Evolutionary conservation across 2,797 vertebrate genomes (phyloP), one percentile per base, ranked within the genome.

Genomic region (Pelobates cultripes): DNA sequence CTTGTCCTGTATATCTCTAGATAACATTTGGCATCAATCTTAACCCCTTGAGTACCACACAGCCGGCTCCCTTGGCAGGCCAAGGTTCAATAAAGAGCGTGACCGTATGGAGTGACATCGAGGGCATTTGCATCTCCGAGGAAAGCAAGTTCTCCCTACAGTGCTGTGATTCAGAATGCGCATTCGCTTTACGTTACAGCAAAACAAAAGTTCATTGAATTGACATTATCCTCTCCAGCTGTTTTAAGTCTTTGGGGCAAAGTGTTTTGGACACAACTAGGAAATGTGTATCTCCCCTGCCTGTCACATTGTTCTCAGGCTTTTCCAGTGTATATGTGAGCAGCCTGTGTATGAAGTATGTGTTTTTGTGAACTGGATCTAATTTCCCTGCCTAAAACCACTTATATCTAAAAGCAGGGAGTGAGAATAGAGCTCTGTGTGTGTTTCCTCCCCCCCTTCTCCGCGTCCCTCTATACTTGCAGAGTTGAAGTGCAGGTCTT

Each of bases 371-470:
- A 64, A 66, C 43, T 53, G 61, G 4, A 17, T 63, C 68, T 44
- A 42, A 79, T 43, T 53, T 73, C 67, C 5, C 10, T 53, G 75
- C 60, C 57, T 28, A 60, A 17, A 71, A 70, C 64, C 44, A 44
- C 63, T 70, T 70, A 15, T 80, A 44, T 10, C 2, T 51, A 42
- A 15, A 17, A 63, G 79, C 45, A 53, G 4, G 0, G 68, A 43
- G 40, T 71, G 67, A 72, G 57, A 72, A 61, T 69, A n/a, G 44
- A 67, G 53, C 80, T 83, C 76, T 82, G 64, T 76, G 75, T 69
- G 70, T 61, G 64, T 86, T 85, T 84, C 89, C 88, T 86, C 85
- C 3, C 87, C 84, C 80, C 84, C 51, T 82, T 43, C 86, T 70
- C 84, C 69, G 60, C 70, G 71, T 51, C 70, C 67, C 77, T 67